Evolutionary conservation across 2,113 vertebrate species (phyloP).

Genomic region (Meleagris gallopavo): DNA sequence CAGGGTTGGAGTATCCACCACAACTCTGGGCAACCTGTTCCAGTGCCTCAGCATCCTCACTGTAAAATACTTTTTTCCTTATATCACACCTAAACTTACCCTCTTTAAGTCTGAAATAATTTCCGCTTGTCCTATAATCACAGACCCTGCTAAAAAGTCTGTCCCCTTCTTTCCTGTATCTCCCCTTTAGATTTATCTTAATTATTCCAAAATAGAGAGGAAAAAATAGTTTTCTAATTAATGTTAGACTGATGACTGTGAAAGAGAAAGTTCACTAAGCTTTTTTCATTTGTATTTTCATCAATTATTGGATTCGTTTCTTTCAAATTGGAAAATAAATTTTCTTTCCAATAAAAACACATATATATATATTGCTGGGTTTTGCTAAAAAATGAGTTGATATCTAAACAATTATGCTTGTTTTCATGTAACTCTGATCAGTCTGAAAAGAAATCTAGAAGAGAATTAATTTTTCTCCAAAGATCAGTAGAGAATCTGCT

Average conservation of each 20-base stretch:
- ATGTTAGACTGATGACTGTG: background rate
- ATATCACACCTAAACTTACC: too few relatives aligned
- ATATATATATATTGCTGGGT: background rate
- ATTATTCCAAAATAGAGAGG: background rate
- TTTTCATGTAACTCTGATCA: background rate
- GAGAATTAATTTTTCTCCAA: background rate
- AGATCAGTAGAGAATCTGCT: background rate
- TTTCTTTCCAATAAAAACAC: background rate
- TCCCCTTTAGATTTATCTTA: background rate
- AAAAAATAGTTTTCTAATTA: background rate
- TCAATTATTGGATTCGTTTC: background rate
- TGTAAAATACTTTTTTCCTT: too few relatives aligned
- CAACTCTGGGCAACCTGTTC: too few relatives aligned
- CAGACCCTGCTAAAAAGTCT: too few relatives aligned
- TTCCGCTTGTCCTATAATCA: too few relatives aligned
- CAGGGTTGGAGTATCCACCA: too few relatives aligned
- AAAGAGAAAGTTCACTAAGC: background rate
- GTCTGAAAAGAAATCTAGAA: background rate
- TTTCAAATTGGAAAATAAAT: background rate
- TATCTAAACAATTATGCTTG: background rate
- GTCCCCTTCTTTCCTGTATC: too few relatives aligned
- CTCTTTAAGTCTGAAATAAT: too few relatives aligned
- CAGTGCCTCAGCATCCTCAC: too few relatives aligned
- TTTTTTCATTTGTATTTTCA: background rate
- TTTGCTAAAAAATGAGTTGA: background rate